Base-by-base conservation (phyloP, 2,113 vertebrate species). In the Python bivittatus region DNA sequence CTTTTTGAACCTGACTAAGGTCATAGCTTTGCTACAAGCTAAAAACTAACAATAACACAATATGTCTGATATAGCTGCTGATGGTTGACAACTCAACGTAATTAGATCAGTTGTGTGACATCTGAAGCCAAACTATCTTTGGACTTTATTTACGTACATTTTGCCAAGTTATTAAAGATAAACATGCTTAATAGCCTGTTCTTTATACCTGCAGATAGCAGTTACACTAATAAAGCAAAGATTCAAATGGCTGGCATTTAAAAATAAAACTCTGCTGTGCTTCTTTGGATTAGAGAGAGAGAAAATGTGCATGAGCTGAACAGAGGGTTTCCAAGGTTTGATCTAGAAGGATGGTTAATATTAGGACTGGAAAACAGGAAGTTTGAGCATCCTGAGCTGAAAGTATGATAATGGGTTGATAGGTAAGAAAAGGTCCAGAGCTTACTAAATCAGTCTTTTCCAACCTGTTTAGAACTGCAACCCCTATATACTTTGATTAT, bases 71-170 rank as follows among this genome's bases (percentile, higher is more conserved):
- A 86, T 13, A 88, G 86, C 90, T 93, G 84, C 87, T 94, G 88
- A 29, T 84, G 88, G 38, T 68, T 92, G 61, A 91, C 84, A 93
- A 53, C n/a, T 93, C 68, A 25, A 44, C 11, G 61, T 90, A 93
- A 93, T 94, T 92, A 90, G 92, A 91, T 96, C 93, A 64, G 56
- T 58, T 94, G 84, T 44, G 52, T 90, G 93, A 88, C 57, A 95
- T 89, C 91, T 94, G 89, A 94, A 91, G 91, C 85, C 48, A 58
- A 68, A 58, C 58, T 83, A 95, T 93, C 68, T 60, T 92, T 89
- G 52, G 61, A 89, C 22, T 93, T 93, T 93, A 93, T 94, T 95
- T 92, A 64, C 92, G 52, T 93, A 83, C 13, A 54, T 93, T 93
- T 92, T 95, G 90, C 83, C 94, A 93, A 58, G 57, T 89, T 23